Evolutionary conservation across 2,797 vertebrate genomes (phyloP).

Genomic region (Meda fulgida): DNA sequence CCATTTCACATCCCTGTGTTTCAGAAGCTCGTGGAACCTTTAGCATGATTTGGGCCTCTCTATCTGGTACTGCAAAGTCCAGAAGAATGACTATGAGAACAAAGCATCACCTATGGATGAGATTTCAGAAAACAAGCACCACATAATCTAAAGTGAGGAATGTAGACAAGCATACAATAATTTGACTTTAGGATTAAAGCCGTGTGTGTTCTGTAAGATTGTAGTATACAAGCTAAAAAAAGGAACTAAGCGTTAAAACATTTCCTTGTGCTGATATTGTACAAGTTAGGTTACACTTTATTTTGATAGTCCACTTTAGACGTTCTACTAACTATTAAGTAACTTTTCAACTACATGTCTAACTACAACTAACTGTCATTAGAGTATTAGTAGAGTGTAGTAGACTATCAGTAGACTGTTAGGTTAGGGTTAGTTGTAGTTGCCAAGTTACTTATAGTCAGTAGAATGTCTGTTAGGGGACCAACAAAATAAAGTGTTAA

Average conservation of each 20-base stretch:
- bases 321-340: no score
- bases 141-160: constrained; percentile 45
- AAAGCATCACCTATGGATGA: constrained; percentile 17
- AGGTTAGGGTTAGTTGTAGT: no score
- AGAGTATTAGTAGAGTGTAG: no score
- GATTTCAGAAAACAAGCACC: background rate
- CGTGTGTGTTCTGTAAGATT: constrained; percentile 20
- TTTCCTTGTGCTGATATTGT: constrained; percentile 54
- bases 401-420: no score
- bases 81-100: constrained; percentile 40
- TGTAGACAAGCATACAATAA: constrained; percentile 53
- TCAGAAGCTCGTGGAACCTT: constrained; percentile 56
- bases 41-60: constrained; percentile 69
- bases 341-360: no score
- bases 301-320: no score
- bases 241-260: background rate
- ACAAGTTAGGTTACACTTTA: no score
- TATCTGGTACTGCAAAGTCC: constrained; percentile 59
- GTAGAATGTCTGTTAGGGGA: no score
- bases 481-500: no score
- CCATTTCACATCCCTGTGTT: constrained; percentile 74
- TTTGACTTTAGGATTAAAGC: constrained; percentile 13
- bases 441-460: no score
- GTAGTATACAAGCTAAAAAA: constrained; percentile 13
- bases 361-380: no score